A percentile compares a stretch with the other conserved stretches of the same genome.
Evolutionary conservation across 2,113 vertebrate species (phyloP).

Genomic region (Muntiacus muntjak): DNA sequence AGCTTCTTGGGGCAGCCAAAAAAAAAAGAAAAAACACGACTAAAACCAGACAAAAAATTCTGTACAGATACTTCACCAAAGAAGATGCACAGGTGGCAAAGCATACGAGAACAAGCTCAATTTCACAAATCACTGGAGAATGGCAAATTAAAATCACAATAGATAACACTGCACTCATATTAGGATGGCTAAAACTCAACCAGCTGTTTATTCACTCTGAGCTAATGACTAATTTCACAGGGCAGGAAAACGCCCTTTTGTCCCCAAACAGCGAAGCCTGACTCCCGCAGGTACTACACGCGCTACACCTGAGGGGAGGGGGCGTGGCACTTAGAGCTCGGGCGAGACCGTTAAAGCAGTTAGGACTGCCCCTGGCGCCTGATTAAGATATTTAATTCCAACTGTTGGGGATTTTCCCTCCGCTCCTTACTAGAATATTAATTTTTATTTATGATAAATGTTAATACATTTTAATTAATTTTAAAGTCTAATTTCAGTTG

Average conservation of each 20-base stretch:
- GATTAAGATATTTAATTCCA: background rate
- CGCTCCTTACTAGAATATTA: background rate
- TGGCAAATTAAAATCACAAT: background rate
- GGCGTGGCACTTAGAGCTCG: background rate
- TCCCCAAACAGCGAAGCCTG: rapidly evolving
- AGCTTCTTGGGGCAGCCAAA: background rate
- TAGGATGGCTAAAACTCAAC: background rate
- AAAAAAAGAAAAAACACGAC: background rate
- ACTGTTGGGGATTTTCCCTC: background rate
- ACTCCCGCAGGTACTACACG: rapidly evolving
- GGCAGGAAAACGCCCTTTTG: background rate
- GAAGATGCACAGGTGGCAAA: background rate
- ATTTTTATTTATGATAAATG: background rate
- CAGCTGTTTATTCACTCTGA: background rate
- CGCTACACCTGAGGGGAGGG: background rate
- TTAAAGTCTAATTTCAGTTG: background rate
- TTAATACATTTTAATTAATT: background rate
- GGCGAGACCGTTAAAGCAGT: background rate
- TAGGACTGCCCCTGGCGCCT: conserved; percentile 30
- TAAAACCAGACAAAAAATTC: background rate
- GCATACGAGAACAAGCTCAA: background rate
- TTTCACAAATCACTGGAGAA: background rate
- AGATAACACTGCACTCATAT: background rate
- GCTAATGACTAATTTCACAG: background rate
- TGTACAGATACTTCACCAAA: background rate